Percentiles rank a stretch among this genome's conserved stretches.
phyloP scores from a whole-genome alignment of 2,888 invertebrate species.

The Encarsia formosa region DNA sequence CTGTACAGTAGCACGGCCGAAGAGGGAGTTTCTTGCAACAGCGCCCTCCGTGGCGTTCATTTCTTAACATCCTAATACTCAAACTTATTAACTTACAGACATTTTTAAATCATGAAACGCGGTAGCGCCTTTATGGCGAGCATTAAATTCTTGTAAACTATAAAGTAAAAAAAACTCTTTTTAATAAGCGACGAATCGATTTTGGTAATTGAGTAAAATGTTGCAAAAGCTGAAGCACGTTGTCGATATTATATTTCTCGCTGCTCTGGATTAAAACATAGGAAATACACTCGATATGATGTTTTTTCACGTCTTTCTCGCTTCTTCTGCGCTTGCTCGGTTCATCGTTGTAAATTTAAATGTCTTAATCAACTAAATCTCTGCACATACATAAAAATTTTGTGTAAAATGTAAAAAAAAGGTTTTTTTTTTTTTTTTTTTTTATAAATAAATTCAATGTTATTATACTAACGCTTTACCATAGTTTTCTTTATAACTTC shows the following conservation, averaged over 20 bases:
- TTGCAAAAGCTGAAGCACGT: conserved; percentile 6
- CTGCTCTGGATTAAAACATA: conserved; percentile 9
- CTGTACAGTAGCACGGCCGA: no score
- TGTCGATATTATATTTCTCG: conserved; percentile 7
- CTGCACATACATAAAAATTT: no score
- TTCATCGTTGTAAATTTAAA: conserved; percentile 17
- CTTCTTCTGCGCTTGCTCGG: conserved; percentile 24
- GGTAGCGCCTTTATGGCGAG: no score
- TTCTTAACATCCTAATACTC: no score
- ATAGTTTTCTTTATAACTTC: not conserved
- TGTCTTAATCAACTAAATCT: not conserved
- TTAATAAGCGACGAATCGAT: conserved; percentile 18
- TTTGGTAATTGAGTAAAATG: conserved; percentile 1
- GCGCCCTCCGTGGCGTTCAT: no score
- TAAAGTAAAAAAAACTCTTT: conserved; percentile 3
- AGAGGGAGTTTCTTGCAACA: no score
- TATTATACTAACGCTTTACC: not conserved
- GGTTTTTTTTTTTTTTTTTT: not conserved
- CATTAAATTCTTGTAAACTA: not conserved
- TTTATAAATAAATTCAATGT: not conserved
- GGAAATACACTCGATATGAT: conserved; percentile 1
- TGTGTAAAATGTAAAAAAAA: not conserved
- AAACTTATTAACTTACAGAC: no score
- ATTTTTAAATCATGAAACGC: not conserved
- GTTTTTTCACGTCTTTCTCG: conserved; percentile 13